Evolutionary conservation across 2,113 vertebrate genomes (phyloP).

Genomic region (Corapipo altera): DNA sequence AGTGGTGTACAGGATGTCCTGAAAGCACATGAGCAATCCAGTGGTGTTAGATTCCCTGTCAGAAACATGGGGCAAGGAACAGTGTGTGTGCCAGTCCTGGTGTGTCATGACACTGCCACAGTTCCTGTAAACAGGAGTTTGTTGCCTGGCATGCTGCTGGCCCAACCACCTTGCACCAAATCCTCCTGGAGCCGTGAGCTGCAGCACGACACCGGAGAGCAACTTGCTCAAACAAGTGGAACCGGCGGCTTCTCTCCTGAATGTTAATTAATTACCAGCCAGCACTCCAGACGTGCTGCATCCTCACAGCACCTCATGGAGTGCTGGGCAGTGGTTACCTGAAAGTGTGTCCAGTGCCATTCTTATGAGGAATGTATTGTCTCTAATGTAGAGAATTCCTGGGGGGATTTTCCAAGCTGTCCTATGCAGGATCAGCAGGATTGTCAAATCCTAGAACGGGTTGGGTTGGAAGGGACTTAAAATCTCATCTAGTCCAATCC

Average conservation of each 20-base stretch:
- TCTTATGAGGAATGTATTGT: not conserved
- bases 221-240: not conserved
- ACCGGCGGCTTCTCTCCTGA: not conserved
- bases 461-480: not conserved
- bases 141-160: not conserved
- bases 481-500: not conserved
- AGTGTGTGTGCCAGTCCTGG: accelerated
- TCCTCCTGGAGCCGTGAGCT: not conserved
- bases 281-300: accelerated
- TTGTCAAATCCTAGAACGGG: not conserved
- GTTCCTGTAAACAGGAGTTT: not conserved
- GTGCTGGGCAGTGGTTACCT: accelerated
- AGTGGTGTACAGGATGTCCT: accelerated
- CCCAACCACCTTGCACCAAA: not conserved
- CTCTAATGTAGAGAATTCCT: not conserved
- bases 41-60: not conserved
- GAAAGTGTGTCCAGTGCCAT: not conserved
- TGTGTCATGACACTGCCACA: not conserved
- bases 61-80: not conserved
- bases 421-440: not conserved
- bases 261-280: not conserved
- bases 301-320: not conserved
- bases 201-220: not conserved
- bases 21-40: not conserved
- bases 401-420: not conserved